Base-by-base conservation (phyloP, 2,888 invertebrate genomes). In the Drosophila neonasuta region DNA sequence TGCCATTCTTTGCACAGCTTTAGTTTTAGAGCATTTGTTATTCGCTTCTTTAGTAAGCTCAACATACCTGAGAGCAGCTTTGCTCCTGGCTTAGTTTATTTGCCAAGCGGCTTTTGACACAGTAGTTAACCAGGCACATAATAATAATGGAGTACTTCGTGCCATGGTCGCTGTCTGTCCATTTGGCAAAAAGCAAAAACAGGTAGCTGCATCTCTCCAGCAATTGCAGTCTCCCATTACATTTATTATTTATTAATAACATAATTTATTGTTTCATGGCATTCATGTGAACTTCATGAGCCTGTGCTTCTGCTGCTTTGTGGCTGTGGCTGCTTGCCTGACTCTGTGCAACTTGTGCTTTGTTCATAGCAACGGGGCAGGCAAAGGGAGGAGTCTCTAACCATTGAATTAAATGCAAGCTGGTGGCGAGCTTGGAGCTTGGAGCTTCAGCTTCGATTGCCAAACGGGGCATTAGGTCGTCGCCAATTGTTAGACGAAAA, bases 181-280 rank as follows among this genome's bases (percentile, higher is more conserved):
- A 41, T 17, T 36, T 36, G 50, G 34, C n/a, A 29, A 10, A 42
- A 46, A 30, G 36, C 17, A 67, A 85, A 81, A 85, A 81, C 87
- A 81, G 87, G 88, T 86, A 86, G 86, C 82, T 60, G 65, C 74
- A 70, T 63, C 63, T 59, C 58, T 67, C 54, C 67, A 51, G 73
- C 84, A 86, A 69, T 85, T 71, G 84, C 76, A 71, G 82, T 83
- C 77, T 87, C 84, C 88, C 85, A 88, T 89, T 88, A 86, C 89
- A 86, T 89, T 88, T 89, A 89, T 89, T 89, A 89, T 89, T 89
- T 89, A 89, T 89, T 89, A 89, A 89, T 90, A 89, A 88, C 89
- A 86, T 90, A 89, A 89, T 89, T 89, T 89, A 89, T 89, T 89
- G 89, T 89, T 90, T 88, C 80, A 81, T 85, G 88, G 88, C 80